These are phyloP conservation scores for Pogonomyrmex barbatus DNA, from an alignment of 1,140 invertebrate species.

Conservation along the genomic window DNA sequence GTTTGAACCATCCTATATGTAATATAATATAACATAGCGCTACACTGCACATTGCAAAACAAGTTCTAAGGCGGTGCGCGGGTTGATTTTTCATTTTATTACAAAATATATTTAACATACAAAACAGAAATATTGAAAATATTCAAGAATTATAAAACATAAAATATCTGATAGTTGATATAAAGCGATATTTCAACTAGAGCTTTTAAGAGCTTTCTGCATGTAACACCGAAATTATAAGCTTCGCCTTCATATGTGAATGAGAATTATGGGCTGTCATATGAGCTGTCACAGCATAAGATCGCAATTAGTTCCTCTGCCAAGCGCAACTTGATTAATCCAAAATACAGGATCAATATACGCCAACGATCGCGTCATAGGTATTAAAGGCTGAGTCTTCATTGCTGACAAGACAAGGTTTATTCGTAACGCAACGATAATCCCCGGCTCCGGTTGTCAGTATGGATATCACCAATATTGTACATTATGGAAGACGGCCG, in stretches of 20 bases:
- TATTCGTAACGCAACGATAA: constrained; percentile 73
- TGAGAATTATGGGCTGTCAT: neutral
- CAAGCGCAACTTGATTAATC: neutral
- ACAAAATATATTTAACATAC: neutral
- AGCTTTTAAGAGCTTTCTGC: neutral
- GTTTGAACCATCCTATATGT: too few relatives aligned
- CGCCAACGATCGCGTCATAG: neutral
- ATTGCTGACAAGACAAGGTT: constrained; percentile 66
- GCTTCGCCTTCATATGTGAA: neutral
- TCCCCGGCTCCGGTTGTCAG: constrained; percentile 71
- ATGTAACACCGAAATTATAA: neutral
- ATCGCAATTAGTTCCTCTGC: neutral
- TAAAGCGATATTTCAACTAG: constrained; percentile 9
- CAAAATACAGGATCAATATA: constrained; percentile 34
- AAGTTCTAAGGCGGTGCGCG: neutral
- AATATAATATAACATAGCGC: too few relatives aligned
- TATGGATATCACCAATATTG: constrained; percentile 67
- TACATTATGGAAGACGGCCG: constrained; percentile 69
- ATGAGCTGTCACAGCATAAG: constrained; percentile 3
- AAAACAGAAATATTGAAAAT: neutral
- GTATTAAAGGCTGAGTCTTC: constrained; percentile 62
- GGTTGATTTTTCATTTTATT: neutral
- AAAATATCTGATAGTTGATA: neutral
- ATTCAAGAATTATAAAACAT: neutral
- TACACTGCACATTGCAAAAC: neutral